Evolutionary conservation across 2,888 invertebrate species (phyloP), one percentile per base, ranked within the genome.

Genomic region (Candidula unifasciata): DNA sequence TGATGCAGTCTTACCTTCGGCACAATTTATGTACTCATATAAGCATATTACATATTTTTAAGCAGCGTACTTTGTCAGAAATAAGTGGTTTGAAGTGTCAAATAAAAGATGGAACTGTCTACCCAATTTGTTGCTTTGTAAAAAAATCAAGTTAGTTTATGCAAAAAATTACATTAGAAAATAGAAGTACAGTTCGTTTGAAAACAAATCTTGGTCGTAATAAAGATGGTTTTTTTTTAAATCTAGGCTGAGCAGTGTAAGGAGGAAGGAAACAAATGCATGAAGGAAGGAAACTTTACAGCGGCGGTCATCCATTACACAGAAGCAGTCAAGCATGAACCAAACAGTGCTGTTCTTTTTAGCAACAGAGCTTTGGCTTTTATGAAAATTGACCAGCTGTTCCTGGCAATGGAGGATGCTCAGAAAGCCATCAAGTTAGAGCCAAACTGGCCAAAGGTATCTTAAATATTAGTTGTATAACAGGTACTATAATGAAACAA

Each of bases 281-380:
- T 97, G 73, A 96, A 96, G 92, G 95, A 96, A 89, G 95, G 95
- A 81, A 96, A 96, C 91, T 96, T 94, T 93, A 95, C 95, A 88
- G 96, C 96, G 94, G 97, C 97, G 8, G 95, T 96, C 86, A 93
- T 97, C 84, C 96, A 96, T 93, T 97, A 97, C 92, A 96, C 96
- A 0, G 95, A 96, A 89, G 97, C 96, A 2, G 95, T 97, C 88
- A 96, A 96, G 94, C 92, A 96, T 89, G 96, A 96, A 88, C 95
- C 96, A 16, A 95, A 95, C 87, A 96, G 96, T 94, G 95, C 95
- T 91, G 95, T 96, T 27, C 93, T 97, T 74, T 96, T 96, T 93
- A 97, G 97, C 91, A 97, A 97, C 93, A 95, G 97, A 91, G 97
- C 97, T 8, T 95, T 96, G 91, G 96, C 96, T 21, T 97, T 96